These are phyloP conservation scores for Caenorhabditis latens DNA, from an alignment of 1,140 invertebrate species.

Conservation along the genomic window DNA sequence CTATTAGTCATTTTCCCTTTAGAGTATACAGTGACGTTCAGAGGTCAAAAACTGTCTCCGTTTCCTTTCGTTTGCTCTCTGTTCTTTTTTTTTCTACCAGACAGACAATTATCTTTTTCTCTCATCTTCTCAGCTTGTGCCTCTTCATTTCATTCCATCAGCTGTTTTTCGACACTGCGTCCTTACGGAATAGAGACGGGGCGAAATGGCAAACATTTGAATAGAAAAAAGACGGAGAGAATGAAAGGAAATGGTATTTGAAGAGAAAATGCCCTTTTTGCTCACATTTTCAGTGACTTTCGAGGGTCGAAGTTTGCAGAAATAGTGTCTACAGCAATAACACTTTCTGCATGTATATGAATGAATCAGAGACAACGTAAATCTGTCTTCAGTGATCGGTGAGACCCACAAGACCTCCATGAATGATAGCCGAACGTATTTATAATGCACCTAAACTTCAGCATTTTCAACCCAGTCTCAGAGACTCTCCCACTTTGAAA, in stretches of 20 bases:
- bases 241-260: slow-evolving; percentile 3
- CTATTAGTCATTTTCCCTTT: background rate
- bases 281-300: background rate
- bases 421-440: too few relatives aligned
- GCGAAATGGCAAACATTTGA: slow-evolving; percentile 30
- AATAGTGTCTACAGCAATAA: too few relatives aligned
- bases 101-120: background rate
- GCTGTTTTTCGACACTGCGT: slow-evolving; percentile 11
- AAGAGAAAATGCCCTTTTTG: slow-evolving; percentile 34
- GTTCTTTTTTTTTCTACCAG: slow-evolving; percentile 3
- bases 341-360: too few relatives aligned
- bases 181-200: background rate
- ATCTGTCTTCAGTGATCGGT: too few relatives aligned
- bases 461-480: too few relatives aligned
- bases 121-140: background rate
- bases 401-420: too few relatives aligned
- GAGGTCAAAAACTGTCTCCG: slow-evolving; percentile 41
- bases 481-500: too few relatives aligned
- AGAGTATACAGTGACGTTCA: slow-evolving; percentile 5
- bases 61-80: slow-evolving; percentile 25
- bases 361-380: too few relatives aligned
- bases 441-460: too few relatives aligned
- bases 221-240: background rate
- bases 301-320: background rate
- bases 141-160: background rate